Evolutionary conservation across 2,113 vertebrate species (phyloP), one percentile per base, ranked within the genome.

Genomic region (Camelus bactrianus): DNA sequence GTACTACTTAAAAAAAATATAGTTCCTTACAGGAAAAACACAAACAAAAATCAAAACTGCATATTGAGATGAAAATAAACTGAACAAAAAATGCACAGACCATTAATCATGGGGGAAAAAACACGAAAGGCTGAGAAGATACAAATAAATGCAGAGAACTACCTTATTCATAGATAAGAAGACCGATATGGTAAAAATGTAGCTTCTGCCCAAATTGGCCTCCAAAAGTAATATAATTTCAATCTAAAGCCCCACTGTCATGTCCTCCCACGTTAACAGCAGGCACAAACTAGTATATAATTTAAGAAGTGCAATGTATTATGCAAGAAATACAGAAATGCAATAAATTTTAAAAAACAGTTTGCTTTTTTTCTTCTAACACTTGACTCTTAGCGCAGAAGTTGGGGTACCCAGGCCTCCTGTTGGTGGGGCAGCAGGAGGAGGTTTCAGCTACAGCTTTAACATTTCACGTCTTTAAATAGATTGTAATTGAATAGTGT

Each of bases 151-250:
- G 13, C 19, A n/a, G 8, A 76, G 14, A 17, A 3, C 11, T 62
- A 2, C 26, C 19, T 3, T 75, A 1, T 30, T 64, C 54, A n/a
- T 4, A 28, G 16, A 52, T 5, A 20, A 75, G 86, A 30, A 64
- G 35, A 24, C 10, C 14, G 5, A 10, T 0, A 3, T 3, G 2
- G 32, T 4, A 46, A 30, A 46, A 11, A 28, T 1, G n/a, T 8
- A 28, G 7, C 2, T 24, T 60, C 30, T 20, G 2, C 30, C 24
- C 48, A 56, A 28, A 75, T 16, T n/a, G 32, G 28, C 11, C 42
- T 84, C 5, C 19, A 52, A 28, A 89, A 17, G 50, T 28, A 24
- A 54, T 70, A 24, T 28, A 14, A 80, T 32, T 42, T 60, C 64
- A 48, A 13, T 65, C 8, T 19, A 22, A 32, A 24, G 10, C n/a